Conservation (phyloP, 2,888 invertebrate genomes). For the Ephialtes manifestator region DNA sequence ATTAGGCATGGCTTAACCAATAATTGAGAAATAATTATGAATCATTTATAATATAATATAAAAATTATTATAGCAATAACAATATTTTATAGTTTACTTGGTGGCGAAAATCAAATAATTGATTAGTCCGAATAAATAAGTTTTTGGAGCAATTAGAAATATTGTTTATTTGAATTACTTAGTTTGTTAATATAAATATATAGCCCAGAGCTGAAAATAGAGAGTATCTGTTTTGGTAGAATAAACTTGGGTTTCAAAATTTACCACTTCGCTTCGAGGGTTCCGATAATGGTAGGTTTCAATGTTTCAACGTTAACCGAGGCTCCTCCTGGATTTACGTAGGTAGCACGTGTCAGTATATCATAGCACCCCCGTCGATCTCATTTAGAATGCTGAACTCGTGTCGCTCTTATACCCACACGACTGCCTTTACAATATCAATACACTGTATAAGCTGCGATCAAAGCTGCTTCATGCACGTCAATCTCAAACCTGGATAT, state of each 20-base stretch:
- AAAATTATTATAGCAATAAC: neutral
- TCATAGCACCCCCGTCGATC: conserved; percentile 74
- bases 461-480: conserved; percentile 48
- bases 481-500: neutral
- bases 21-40: no score
- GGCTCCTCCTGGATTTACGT: conserved; percentile 58
- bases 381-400: conserved; percentile 73
- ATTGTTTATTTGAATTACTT: neutral
- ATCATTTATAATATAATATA: no score
- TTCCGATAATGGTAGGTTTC: conserved; percentile 83
- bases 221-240: neutral
- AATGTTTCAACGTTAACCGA: conserved; percentile 79
- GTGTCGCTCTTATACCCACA: conserved; percentile 48
- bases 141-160: no score
- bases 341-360: conserved; percentile 76
- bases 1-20: neutral
- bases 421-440: conserved; percentile 31
- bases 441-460: conserved; percentile 63
- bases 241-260: neutral
- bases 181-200: neutral
- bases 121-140: no score
- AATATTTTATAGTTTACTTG: neutral
- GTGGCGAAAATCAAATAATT: no score
- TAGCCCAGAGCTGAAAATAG: neutral
- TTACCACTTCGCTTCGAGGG: conserved; percentile 66